Base-by-base conservation (phyloP, 1,140 invertebrate genomes). In the Hylyphantes graminicola region DNA sequence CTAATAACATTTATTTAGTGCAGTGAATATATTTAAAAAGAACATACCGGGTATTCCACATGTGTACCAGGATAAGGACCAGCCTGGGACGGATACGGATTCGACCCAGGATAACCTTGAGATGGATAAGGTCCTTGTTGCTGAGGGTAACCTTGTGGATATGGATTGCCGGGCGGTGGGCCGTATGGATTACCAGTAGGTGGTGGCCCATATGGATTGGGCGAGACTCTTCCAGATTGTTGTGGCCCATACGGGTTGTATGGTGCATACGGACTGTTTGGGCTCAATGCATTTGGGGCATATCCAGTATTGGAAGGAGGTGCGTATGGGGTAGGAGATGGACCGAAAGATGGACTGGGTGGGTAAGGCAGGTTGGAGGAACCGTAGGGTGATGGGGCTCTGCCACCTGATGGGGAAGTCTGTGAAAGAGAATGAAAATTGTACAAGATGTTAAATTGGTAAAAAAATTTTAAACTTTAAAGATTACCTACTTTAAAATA, bases 1-100 rank as follows among this genome's bases (percentile, higher is more conserved):
- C 35, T 35, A 35, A 35, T 35, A 35, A 35, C 35, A 35, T 2
- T 35, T 35, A 35, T 35, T 35, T 35, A 35, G 35, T 35, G 5
- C 35, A 35, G 35, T 35, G 35, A 35, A 35, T 35, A 35, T 35
- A 35, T 35, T 35, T 35, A 21, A 54, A 78, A 13, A 51, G 8
- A 4, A 59, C 70, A 48, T 70, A 84, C 82, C 15, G 82, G 82
- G 61, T 84, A 84, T 1, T 76, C 82, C 70, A 84, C 82, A 19
- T 61, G 61, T n/a, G 82, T 84, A 53, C 82, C 82, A 17, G 82
- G 74, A 77, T 84, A 84, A 19, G 82, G 74, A 7, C 82, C 82
- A 48, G 73, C 63, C 63, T 84, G 82, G 13, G 53, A 48, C n/a
- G 82, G 73, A 70, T 84, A 84, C 5, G 53, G 63, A 54, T 70